Evolutionary conservation across 2,888 invertebrate species (phyloP), one percentile per base, ranked within the genome.

Genomic region (Sympetrum striolatum): DNA sequence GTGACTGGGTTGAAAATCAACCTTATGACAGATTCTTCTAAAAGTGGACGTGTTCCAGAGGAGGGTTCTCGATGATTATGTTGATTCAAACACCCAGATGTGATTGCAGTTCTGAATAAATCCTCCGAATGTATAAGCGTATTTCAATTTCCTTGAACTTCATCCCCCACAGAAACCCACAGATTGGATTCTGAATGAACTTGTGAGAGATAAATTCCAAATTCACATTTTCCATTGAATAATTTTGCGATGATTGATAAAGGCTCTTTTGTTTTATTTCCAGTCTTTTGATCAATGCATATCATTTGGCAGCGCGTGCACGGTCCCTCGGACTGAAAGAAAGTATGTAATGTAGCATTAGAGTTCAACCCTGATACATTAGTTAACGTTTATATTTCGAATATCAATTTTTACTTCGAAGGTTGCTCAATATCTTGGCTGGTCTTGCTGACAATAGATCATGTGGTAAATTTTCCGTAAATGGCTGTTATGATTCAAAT

Each of bases 281-380:
- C 98, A 2, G 97, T 97, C 81, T 95, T 94, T 94, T 98, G 99
- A 94, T 99, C 97, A 91, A 99, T 97, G 93, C 99, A 98, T 91
- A 99, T 97, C 98, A 99, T 99, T 94, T 98, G 98, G 93, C 99
- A 99, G 90, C 99, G 96, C 0, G 96, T 96, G 93, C 99, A 99
- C 80, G 96, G 96, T 0, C 97, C 98, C 92, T 96, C 96, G 90
- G 96, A 96, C 96, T 97, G 94, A 90, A 95, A 92, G 90, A 86
- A 18, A 90, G 91, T 8, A 64, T 31, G 14, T 5, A 48, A 8
- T 48, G 1, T 8, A 12, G 12, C 1, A 8, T 10, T 8, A 5
- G 4, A 8, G 12, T 48, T 48, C 48, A 14, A 2, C 4, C 8
- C 6, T 6, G 2, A 2, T 48, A 12, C 4, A 8, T 48, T 48